Conservation (phyloP, 2,797 vertebrate genomes). For the Etheostoma perlongum region DNA sequence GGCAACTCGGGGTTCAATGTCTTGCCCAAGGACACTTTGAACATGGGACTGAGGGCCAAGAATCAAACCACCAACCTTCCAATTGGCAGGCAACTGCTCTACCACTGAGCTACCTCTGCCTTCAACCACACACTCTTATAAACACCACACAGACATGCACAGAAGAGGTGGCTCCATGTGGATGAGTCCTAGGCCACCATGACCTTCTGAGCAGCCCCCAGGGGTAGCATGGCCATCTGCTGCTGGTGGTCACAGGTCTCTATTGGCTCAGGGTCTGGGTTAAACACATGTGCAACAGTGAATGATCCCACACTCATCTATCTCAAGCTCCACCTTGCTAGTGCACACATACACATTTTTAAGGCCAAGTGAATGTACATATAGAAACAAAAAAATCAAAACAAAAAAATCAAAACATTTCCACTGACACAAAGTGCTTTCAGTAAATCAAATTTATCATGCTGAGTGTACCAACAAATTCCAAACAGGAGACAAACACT, state of each 20-base stretch:
- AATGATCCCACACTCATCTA: slow-evolving; percentile 40
- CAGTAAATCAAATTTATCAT: slow-evolving; percentile 82
- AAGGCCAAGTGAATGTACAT: background rate
- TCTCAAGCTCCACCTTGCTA: background rate
- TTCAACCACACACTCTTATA: background rate
- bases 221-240: slow-evolving; percentile 77
- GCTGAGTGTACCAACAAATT: slow-evolving; percentile 76
- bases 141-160: slow-evolving; percentile 4
- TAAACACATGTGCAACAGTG: no score
- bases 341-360: background rate
- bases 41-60: no score
- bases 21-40: no score
- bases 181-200: slow-evolving; percentile 41
- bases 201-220: slow-evolving; percentile 53
- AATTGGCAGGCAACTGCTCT: no score
- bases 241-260: slow-evolving; percentile 72
- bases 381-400: slow-evolving; percentile 25
- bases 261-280: slow-evolving; percentile 59
- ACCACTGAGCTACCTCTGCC: background rate
- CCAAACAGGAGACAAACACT: slow-evolving; percentile 77
- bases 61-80: no score
- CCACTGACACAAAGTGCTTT: slow-evolving; percentile 72
- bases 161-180: slow-evolving; percentile 44
- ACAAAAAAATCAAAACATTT: slow-evolving; percentile 54
- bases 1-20: no score